Conservation (phyloP, 2,113 vertebrate species). For the Fulica atra region DNA sequence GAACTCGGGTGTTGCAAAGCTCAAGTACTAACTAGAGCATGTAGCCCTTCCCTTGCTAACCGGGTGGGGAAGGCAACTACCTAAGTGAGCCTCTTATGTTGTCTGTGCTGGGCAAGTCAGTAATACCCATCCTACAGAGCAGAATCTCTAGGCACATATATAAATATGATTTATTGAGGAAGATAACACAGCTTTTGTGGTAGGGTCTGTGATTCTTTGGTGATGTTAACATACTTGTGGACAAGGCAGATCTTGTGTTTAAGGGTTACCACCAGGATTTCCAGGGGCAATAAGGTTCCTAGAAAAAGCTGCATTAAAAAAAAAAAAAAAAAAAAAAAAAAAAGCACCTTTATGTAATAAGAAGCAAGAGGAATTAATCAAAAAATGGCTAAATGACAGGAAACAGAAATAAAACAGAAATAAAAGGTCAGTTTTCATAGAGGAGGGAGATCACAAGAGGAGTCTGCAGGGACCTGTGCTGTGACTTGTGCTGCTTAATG, state of each 20-base stretch:
- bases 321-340: background rate
- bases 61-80: background rate
- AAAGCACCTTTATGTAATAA: background rate
- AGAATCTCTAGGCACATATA: background rate
- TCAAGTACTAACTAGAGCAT: background rate
- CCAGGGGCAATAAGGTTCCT: background rate
- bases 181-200: background rate
- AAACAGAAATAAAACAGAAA: background rate
- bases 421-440: background rate
- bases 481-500: background rate
- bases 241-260: background rate
- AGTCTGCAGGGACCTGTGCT: conserved; percentile 40
- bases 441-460: background rate
- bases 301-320: background rate
- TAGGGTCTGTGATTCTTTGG: background rate
- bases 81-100: background rate
- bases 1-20: background rate
- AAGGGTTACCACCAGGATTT: background rate
- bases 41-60: background rate
- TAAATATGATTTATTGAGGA: background rate
- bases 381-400: background rate
- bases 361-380: background rate
- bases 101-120: background rate
- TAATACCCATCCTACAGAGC: background rate
- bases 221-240: background rate